A percentile compares a stretch with the other conserved stretches of the same genome.
phyloP scores from a whole-genome alignment of 2,797 vertebrate species.

The Myoxocephalus aenaeus region DNA sequence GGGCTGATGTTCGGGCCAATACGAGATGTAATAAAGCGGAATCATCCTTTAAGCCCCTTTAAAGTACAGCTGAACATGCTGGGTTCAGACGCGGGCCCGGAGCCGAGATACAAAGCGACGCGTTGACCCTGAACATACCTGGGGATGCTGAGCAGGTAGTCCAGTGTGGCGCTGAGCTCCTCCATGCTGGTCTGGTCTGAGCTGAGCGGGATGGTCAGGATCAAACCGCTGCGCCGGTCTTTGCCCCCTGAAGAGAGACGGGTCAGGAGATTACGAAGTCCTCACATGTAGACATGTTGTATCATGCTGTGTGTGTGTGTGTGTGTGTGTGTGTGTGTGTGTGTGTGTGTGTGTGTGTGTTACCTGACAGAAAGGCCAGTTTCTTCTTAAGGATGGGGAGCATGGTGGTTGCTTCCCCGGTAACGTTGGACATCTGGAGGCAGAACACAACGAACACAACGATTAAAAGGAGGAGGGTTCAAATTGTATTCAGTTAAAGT shows the following conservation, averaged over 20 bases:
- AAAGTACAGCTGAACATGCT: conserved; percentile 18
- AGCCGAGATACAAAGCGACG: background rate
- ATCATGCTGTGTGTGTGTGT: background rate
- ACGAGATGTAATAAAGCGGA: conserved; percentile 5
- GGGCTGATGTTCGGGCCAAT: background rate
- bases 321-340: background rate
- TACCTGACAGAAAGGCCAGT: conserved; percentile 98
- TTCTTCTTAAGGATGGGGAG: conserved; percentile 96
- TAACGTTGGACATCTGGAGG: conserved; percentile 71
- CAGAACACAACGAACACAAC: background rate
- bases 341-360: background rate
- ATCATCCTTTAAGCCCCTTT: conserved; percentile 48
- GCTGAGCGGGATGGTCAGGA: conserved; percentile 97
- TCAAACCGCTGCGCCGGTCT: conserved; percentile 97
- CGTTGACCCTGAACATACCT: conserved; percentile 76
- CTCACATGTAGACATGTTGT: background rate
- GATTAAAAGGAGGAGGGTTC: background rate
- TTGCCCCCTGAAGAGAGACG: conserved; percentile 88
- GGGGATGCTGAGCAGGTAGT: conserved; percentile 98
- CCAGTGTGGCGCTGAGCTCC: conserved; percentile 94
- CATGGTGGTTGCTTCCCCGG: conserved; percentile 94
- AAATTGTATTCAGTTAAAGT: background rate
- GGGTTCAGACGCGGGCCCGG: background rate
- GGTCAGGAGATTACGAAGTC: conserved; percentile 1
- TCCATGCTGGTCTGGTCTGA: conserved; percentile 99